These are phyloP conservation scores for Pseudorhombus dupliciocellatus DNA, from an alignment of 2,113 vertebrate species.

Conservation along the genomic window DNA sequence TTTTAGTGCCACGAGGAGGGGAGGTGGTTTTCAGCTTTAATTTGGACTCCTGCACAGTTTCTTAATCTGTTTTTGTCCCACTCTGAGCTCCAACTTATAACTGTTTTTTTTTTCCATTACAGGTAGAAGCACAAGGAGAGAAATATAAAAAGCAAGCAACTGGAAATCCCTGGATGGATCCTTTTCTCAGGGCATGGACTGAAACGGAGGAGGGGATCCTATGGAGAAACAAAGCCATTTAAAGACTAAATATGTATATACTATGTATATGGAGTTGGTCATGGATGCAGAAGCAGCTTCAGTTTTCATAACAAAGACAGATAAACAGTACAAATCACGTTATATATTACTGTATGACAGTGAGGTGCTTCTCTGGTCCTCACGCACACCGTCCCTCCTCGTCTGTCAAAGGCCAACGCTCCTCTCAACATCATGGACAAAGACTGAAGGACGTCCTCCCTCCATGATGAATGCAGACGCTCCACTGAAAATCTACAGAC, in stretches of 20 bases:
- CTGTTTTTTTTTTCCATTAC: constrained; percentile 28
- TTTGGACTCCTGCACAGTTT: constrained; percentile 4
- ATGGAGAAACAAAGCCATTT: constrained; percentile 1
- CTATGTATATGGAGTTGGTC: background rate
- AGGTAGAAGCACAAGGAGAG: constrained; percentile 27
- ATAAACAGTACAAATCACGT: background rate
- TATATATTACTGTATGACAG: background rate
- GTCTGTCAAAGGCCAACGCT: background rate
- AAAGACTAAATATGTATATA: constrained; percentile 23
- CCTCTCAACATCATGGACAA: background rate
- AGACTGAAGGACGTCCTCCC: background rate
- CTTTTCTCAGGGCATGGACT: background rate
- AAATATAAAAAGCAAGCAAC: constrained; percentile 12
- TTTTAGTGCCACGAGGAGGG: constrained; percentile 10
- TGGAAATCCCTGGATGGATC: constrained; percentile 16
- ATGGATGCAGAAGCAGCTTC: background rate
- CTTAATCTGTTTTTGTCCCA: background rate
- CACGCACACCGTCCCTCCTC: background rate
- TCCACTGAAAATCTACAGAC: constrained; percentile 39
- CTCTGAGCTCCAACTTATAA: constrained; percentile 12
- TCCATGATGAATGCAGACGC: background rate
- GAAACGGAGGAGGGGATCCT: background rate
- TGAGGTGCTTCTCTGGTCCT: background rate
- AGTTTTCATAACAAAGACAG: background rate
- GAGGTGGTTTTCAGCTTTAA: constrained; percentile 4